Conservation (phyloP, 2,113 vertebrate genomes). For the Trochalopteron elliotii region DNA sequence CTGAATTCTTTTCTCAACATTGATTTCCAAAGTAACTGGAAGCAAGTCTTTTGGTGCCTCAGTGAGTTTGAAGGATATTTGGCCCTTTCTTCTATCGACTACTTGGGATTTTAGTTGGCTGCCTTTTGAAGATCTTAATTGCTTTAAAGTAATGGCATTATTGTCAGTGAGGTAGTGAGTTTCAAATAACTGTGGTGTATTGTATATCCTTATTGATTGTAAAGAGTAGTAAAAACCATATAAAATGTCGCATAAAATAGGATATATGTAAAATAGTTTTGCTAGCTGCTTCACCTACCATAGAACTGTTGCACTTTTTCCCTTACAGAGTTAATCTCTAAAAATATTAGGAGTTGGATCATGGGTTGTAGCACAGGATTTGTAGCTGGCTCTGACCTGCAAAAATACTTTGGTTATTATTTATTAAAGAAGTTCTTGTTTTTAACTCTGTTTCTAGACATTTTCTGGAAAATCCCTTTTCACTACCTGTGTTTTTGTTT, state of each 20-base stretch:
- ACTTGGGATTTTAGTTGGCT: not conserved
- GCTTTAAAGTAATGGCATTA: not conserved
- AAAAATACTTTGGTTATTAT: not conserved
- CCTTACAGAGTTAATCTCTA: not conserved
- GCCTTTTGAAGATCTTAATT: not conserved
- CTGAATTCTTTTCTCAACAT: not conserved
- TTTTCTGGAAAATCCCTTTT: not conserved
- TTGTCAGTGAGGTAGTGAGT: not conserved
- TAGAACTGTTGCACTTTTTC: not conserved
- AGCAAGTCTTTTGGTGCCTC: not conserved
- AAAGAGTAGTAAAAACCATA: not conserved
- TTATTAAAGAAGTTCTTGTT: not conserved
- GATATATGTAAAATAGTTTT: not conserved
- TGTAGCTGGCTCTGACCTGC: not conserved
- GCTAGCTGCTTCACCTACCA: not conserved
- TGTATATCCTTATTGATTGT: not conserved
- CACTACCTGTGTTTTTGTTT: not conserved
- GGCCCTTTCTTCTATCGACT: not conserved
- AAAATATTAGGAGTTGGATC: not conserved
- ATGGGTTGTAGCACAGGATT: not conserved
- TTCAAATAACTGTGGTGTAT: not conserved
- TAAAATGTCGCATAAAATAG: not conserved
- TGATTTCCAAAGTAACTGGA: not conserved
- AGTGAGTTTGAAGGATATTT: not conserved
- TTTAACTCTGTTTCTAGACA: not conserved